Evolutionary conservation across 2,113 vertebrate genomes (phyloP), one percentile per base, ranked within the genome.

Genomic region (Proteles cristata): DNA sequence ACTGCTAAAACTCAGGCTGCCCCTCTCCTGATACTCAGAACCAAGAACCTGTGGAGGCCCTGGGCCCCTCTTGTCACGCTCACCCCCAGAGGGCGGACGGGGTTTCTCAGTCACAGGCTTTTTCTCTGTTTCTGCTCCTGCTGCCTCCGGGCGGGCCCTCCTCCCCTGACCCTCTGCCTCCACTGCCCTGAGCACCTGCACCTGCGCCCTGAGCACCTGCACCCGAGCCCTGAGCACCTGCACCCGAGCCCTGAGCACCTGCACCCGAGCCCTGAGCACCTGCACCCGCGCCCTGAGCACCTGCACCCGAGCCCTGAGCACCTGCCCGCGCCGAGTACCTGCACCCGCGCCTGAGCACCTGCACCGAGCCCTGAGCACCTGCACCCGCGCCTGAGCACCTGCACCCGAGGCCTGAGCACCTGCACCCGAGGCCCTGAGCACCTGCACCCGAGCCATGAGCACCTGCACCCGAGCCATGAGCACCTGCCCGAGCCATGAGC

Each of bases 1-100:
- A 90, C 96, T 93, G 53, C 86, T 94, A 88, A 95, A 98, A 98
- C 80, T 74, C 71, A 82, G 66, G 55, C 96, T 48, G 87, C 87
- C 81, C 81, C 93, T 92, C 87, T 96, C 93, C 85, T 43, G 89
- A 81, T 39, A 23, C 93, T 93, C 45, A 97, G 61, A 94, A 94
- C 39, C n/a, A 39, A 58, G 73, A 77, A 88, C 79, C 88, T 43
- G 16, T 96, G 55, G 28, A 33, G 65, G 33, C 55, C 61, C 48
- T 74, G 48, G 35, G 65, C 26, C 87, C n/a, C 76, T 86, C 83
- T 86, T 31, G 26, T 76, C 14, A 63, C 6, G 5, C 19, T n/a
- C 2, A 23, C 53, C 81, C 63, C n/a, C 58, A 50, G 82, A 39
- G 15, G 28, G 26, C 53, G 55, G 21, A 6, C 31, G 31, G 43